Conservation (phyloP, 1,140 invertebrate genomes). For the Musca vetustissima region DNA sequence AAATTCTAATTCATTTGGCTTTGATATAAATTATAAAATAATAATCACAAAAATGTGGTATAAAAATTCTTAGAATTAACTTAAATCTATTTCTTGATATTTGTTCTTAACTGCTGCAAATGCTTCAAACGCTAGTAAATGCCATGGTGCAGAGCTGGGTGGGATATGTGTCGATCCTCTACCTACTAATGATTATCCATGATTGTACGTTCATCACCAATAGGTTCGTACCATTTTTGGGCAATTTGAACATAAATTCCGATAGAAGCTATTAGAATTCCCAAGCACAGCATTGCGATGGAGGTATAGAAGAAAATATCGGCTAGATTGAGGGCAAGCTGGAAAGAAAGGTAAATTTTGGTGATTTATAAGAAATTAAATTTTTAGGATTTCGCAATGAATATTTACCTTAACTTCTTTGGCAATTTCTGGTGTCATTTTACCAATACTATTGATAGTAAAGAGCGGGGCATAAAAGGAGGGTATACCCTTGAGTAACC, state of each 20-base stretch:
- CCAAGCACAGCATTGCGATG: conserved; percentile 39
- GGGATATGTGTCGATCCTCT: too few relatives aligned
- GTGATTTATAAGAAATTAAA: neutral
- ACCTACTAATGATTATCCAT: too few relatives aligned
- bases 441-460: conserved; percentile 40
- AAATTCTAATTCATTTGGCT: too few relatives aligned
- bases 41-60: too few relatives aligned
- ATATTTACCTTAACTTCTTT: conserved; percentile 37
- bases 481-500: conserved; percentile 39
- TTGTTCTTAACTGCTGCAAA: too few relatives aligned
- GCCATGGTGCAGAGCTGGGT: too few relatives aligned
- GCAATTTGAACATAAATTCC: conserved; percentile 37
- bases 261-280: conserved; percentile 35
- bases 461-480: conserved; percentile 49
- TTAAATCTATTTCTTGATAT: too few relatives aligned
- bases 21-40: too few relatives aligned
- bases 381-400: neutral
- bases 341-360: conserved; percentile 4
- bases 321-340: conserved; percentile 38
- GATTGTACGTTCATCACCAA: conserved; percentile 9
- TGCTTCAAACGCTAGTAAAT: too few relatives aligned
- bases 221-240: conserved; percentile 36
- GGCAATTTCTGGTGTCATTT: conserved; percentile 37
- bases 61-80: too few relatives aligned
- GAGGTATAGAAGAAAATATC: conserved; percentile 41